Percentiles rank a stretch among this genome's conserved stretches.
Evolutionary conservation across 2,113 vertebrate genomes (phyloP).

Genomic region (Callocephalon fimbriatum): DNA sequence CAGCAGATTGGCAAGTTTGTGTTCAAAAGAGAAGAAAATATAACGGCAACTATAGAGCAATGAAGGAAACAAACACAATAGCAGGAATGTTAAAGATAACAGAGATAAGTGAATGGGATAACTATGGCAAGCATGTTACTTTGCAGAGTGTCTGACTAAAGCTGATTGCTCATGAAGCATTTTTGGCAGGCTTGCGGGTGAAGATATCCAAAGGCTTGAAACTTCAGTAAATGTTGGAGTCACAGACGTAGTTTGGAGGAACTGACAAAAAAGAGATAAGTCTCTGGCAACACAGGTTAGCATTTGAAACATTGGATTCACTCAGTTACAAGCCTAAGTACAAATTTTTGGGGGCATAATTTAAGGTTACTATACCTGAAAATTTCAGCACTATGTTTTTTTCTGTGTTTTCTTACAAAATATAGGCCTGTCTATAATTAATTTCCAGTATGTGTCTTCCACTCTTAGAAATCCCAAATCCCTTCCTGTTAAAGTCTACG

Average conservation of each 20-base stretch:
- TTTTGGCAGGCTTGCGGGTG: background rate
- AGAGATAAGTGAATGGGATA: background rate
- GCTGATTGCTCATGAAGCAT: background rate
- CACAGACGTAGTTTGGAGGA: background rate
- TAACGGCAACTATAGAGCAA: background rate
- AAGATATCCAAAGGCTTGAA: background rate
- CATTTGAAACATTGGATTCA: background rate
- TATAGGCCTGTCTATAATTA: background rate
- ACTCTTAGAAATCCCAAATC: background rate
- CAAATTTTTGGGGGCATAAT: background rate
- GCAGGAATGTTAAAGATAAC: background rate
- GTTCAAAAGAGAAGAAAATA: background rate
- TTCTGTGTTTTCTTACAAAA: background rate
- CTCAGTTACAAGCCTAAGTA: background rate
- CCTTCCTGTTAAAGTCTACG: background rate
- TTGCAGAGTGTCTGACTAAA: background rate
- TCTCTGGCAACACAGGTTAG: background rate
- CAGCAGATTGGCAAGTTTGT: background rate
- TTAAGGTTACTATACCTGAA: background rate
- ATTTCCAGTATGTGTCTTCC: background rate
- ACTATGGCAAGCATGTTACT: background rate
- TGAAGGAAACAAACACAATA: background rate
- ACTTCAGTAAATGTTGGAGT: background rate
- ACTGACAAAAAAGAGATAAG: background rate
- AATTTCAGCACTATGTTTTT: background rate